Percentiles rank a stretch among this genome's conserved stretches.
phyloP scores from a whole-genome alignment of 2,113 vertebrate species.

The Casuarius casuarius region DNA sequence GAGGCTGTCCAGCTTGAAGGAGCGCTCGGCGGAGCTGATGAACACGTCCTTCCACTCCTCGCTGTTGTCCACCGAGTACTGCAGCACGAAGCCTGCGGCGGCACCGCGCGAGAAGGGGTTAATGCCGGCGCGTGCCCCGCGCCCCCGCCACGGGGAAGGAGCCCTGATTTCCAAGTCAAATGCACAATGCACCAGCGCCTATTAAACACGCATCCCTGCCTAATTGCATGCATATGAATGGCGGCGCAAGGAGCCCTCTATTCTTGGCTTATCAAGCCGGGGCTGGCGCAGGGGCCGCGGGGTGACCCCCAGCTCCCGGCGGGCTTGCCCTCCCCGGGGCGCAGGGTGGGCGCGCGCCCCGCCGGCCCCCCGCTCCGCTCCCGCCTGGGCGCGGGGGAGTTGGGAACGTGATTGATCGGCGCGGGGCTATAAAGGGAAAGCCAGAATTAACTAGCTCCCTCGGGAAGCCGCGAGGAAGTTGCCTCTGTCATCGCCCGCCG shows the following conservation, averaged over 20 bases:
- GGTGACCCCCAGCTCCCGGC: not conserved
- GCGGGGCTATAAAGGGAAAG: not conserved
- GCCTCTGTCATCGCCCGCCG: not conserved
- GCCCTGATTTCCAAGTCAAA: too few relatives aligned
- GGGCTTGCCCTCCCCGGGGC: not conserved
- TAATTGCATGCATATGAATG: accelerated
- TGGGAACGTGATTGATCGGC: not conserved
- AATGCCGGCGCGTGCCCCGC: accelerated
- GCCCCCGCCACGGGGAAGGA: not conserved
- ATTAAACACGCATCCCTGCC: not conserved
- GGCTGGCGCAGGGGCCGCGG: not conserved
- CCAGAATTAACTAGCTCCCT: constrained; percentile 20
- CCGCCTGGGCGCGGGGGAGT: not conserved
- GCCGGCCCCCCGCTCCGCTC: not conserved
- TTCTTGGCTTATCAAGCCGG: not conserved
- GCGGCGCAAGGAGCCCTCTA: not conserved
- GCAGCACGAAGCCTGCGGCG: constrained; percentile 91
- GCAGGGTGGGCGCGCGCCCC: not conserved
- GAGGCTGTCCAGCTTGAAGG: constrained; percentile 95
- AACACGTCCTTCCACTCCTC: constrained; percentile 98
- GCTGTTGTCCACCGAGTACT: constrained; percentile 97
- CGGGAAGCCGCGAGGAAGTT: constrained; percentile 23
- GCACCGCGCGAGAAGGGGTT: not conserved
- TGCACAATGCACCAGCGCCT: not conserved
- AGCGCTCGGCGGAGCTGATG: constrained; percentile 93